Evolutionary conservation across 2,888 invertebrate genomes (phyloP).

Genomic region (Ferrisia virgata): DNA sequence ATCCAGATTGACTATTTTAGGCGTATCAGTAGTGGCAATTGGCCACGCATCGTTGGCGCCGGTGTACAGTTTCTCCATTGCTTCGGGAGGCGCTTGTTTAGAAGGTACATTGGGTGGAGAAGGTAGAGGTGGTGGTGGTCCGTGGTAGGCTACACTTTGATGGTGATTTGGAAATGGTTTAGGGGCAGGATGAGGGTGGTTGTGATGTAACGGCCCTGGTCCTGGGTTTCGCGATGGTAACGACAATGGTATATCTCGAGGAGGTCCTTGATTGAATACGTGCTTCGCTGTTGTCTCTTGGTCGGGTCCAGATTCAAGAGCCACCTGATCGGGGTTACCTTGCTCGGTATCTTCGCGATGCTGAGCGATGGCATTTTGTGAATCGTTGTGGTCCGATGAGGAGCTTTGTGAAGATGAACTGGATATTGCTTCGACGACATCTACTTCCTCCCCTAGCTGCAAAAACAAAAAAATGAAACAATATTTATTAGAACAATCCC

Average conservation of each 20-base stretch:
- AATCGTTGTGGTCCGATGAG: conserved; percentile 25
- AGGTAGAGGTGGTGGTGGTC: conserved; percentile 53
- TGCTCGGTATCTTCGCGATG: conserved; percentile 54
- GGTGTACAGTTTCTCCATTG: conserved; percentile 58
- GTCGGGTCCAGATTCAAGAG: conserved; percentile 49
- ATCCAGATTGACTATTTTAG: conserved; percentile 85
- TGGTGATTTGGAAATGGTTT: conserved; percentile 49
- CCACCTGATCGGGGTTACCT: conserved; percentile 50
- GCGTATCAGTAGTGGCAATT: conserved; percentile 78
- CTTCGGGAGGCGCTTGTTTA: conserved; percentile 57
- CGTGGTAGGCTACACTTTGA: conserved; percentile 47
- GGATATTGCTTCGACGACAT: conserved; percentile 49
- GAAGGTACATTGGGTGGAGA: conserved; percentile 64
- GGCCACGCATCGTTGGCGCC: conserved; percentile 72
- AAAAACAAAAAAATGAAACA: conserved; percentile 8
- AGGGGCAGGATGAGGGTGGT: conserved; percentile 32
- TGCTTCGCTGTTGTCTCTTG: conserved; percentile 48
- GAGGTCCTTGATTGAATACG: conserved; percentile 46
- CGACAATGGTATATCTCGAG: conserved; percentile 38
- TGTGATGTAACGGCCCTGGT: conserved; percentile 37
- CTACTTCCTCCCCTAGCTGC: conserved; percentile 49
- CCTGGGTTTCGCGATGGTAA: conserved; percentile 47
- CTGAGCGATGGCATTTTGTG: conserved; percentile 45
- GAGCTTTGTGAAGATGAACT: conserved; percentile 46
- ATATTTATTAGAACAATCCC: neutral